Evolutionary conservation across 2,888 invertebrate genomes (phyloP).

Genomic region (Blera fallax): DNA sequence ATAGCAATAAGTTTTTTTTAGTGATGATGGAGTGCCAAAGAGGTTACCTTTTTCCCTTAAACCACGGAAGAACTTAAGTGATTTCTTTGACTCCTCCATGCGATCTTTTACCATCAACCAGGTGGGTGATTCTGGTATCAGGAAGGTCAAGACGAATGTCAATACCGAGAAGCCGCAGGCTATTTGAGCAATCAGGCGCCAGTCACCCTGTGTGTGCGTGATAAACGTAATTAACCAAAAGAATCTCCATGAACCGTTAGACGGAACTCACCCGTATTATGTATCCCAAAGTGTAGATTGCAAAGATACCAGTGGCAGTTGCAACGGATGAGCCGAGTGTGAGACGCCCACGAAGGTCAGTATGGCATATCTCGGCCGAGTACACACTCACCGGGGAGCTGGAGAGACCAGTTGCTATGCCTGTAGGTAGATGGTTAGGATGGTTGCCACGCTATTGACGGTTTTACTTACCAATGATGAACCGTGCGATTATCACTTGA

Average conservation of each 20-base stretch:
- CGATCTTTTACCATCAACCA: conserved; percentile 85
- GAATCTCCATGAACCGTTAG: conserved; percentile 1
- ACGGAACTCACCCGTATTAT: conserved; percentile 73
- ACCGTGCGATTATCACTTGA: conserved; percentile 74
- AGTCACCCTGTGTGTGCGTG: conserved; percentile 69
- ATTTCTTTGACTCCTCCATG: conserved; percentile 83
- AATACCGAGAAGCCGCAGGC: conserved; percentile 73
- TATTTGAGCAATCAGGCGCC: conserved; percentile 74
- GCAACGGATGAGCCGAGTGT: conserved; percentile 84
- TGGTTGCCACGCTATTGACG: neutral
- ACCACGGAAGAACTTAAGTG: conserved; percentile 85
- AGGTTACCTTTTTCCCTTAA: conserved; percentile 74
- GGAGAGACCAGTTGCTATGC: conserved; percentile 74
- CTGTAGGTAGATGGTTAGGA: conserved; percentile 26
- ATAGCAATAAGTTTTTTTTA: neutral
- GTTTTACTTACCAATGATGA: conserved; percentile 74
- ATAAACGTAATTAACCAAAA: conserved; percentile 46
- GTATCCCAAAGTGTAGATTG: conserved; percentile 84
- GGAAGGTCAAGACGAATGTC: conserved; percentile 80
- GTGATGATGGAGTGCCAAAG: neutral
- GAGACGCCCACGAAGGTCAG: conserved; percentile 84
- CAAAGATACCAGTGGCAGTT: conserved; percentile 84
- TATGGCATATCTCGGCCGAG: conserved; percentile 78
- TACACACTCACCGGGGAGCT: conserved; percentile 75
- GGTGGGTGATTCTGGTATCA: conserved; percentile 86